Base-by-base conservation (phyloP, 2,113 vertebrate genomes). In the Nesoenas mayeri region DNA sequence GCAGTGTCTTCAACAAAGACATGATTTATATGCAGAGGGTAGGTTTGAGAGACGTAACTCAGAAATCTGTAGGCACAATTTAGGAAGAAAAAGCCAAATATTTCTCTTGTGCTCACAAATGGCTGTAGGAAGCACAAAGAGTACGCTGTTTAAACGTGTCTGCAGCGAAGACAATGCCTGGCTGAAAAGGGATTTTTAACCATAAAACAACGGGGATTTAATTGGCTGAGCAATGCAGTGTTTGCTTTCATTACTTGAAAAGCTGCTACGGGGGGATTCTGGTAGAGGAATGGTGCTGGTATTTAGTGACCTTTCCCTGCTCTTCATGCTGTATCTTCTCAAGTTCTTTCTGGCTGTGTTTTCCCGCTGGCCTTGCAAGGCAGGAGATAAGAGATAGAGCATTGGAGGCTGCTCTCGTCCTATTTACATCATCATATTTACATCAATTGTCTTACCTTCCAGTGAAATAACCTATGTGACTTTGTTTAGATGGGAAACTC, bases 41-140 rank as follows among this genome's bases (percentile, higher is more conserved):
- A 42, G 58, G 78, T 64, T 95, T 85, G 87, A 58, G 83, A 90
- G 81, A 69, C 50, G 14, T 32, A 67, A 15, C 28, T 80, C 82
- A 72, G 64, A 15, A 58, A 22, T 94, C 69, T 53, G 60, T 47
- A 67, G 81, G 82, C 82, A 95, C 77, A 74, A 3, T 73, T 83
- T 31, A 79, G 90, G 79, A 82, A 56, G 79, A n/a, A 88, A 91
- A 97, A 93, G 56, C 50, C 70, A 92, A 89, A 96, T 79, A 91
- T 92, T 97, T 95, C 91, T 74, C 72, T 79, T 53, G 69, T 6
- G 6, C 74, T 95, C 64, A n/a, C 84, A 77, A 93, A 83, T 24
- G 79, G 69, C 82, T 87, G 95, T 91, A 93, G 80, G 94, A 93
- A 83, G 89, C 50, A 67, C 22, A 92, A 95, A 90, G 88, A 71